These are phyloP conservation scores for Hucho hucho DNA, from an alignment of 2,113 vertebrate species.

Conservation along the genomic window DNA sequence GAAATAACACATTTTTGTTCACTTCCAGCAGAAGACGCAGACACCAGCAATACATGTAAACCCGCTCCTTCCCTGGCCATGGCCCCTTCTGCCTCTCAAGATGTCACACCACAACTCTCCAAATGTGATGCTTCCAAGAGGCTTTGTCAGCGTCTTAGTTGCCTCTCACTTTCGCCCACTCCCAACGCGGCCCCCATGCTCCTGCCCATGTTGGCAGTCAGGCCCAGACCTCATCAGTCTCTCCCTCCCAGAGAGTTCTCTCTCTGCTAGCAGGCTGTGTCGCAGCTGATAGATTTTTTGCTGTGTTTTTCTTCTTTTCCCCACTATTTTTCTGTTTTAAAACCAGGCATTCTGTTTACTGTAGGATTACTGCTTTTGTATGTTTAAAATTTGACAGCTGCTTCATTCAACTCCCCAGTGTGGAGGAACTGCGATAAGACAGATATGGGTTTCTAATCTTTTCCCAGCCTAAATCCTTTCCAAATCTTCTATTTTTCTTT, in stretches of 20 bases:
- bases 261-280: constrained; percentile 49
- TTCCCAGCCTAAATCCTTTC: constrained; percentile 76
- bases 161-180: constrained; percentile 60
- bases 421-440: constrained; percentile 76
- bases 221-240: constrained; percentile 46
- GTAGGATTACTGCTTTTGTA: constrained; percentile 80
- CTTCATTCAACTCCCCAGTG: constrained; percentile 76
- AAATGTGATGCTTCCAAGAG: constrained; percentile 40
- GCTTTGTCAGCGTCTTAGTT: constrained; percentile 60
- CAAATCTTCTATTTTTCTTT: constrained; percentile 73
- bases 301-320: constrained; percentile 17
- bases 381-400: constrained; percentile 81
- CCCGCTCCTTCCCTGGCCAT: constrained; percentile 40
- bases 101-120: constrained; percentile 42
- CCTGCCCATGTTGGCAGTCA: constrained; percentile 52
- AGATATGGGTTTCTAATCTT: constrained; percentile 79
- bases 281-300: constrained; percentile 60
- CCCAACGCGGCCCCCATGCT: constrained; percentile 53
- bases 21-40: not conserved
- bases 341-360: constrained; percentile 74
- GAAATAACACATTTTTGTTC: not conserved
- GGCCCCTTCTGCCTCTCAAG: constrained; percentile 40
- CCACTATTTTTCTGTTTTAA: constrained; percentile 58
- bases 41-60: constrained; percentile 29
- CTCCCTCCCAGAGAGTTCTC: constrained; percentile 33